These are phyloP conservation scores for Corvus moneduloides DNA, from an alignment of 2,113 vertebrate species.

Conservation along the genomic window DNA sequence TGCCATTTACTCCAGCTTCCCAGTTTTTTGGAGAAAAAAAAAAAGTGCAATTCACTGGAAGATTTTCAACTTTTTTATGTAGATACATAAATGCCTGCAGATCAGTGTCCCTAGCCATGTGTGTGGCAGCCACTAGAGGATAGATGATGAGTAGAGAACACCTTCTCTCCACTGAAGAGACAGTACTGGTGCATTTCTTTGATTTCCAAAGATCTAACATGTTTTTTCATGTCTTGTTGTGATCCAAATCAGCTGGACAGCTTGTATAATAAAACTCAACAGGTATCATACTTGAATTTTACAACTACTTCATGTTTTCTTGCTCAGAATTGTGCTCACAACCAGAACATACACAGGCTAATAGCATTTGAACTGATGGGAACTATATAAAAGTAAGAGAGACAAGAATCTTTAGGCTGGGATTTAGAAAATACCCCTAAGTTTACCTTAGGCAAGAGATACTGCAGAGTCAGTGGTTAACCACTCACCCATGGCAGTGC, in stretches of 20 bases:
- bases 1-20: neutral
- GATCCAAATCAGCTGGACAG: neutral
- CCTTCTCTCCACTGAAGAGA: neutral
- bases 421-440: neutral
- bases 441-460: neutral
- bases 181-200: neutral
- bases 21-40: neutral
- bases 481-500: neutral
- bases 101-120: neutral
- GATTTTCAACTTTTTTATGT: neutral
- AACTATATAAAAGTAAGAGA: accelerated
- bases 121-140: neutral
- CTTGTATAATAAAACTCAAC: neutral
- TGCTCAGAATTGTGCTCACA: neutral
- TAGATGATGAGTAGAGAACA: neutral
- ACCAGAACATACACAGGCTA: neutral
- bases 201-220: neutral
- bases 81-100: neutral
- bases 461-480: neutral
- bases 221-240: neutral
- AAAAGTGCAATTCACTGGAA: neutral
- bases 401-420: neutral
- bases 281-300: neutral
- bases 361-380: neutral
- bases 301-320: neutral